Conservation (phyloP, 2,888 invertebrate species). For the Pyrrhia umbra region DNA sequence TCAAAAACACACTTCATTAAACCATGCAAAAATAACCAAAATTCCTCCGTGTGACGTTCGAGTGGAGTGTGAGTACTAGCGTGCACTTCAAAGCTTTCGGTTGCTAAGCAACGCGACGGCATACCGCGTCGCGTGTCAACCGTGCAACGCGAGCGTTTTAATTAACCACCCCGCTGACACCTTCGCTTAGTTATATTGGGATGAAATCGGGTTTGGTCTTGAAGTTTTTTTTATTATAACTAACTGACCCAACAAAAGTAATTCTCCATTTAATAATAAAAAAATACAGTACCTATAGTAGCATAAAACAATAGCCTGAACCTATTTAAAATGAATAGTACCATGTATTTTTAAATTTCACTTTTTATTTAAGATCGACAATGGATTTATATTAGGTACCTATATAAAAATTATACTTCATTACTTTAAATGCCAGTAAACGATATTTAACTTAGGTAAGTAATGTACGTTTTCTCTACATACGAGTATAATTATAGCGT, state of each 20-base stretch:
- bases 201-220: conserved; percentile 29
- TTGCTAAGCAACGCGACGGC: conserved; percentile 53
- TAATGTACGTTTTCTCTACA: no score
- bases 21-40: conserved; percentile 48
- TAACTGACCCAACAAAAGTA: not conserved
- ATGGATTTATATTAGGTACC: no score
- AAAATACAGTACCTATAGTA: not conserved
- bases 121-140: conserved; percentile 52
- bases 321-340: no score
- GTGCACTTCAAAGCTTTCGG: conserved; percentile 55
- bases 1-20: conserved; percentile 48
- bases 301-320: no score
- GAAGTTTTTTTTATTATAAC: conserved; percentile 1
- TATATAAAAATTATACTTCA: no score
- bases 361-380: no score
- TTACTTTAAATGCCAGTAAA: no score
- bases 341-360: no score
- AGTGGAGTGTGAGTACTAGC: conserved; percentile 34
- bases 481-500: not conserved
- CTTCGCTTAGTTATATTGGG: conserved; percentile 25
- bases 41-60: conserved; percentile 32
- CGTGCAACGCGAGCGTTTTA: conserved; percentile 52
- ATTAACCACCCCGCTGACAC: conserved; percentile 45
- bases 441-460: no score
- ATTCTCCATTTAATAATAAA: not conserved